Evolutionary conservation across 2,888 invertebrate species (phyloP).

Genomic region (Exocentrus adspersus): DNA sequence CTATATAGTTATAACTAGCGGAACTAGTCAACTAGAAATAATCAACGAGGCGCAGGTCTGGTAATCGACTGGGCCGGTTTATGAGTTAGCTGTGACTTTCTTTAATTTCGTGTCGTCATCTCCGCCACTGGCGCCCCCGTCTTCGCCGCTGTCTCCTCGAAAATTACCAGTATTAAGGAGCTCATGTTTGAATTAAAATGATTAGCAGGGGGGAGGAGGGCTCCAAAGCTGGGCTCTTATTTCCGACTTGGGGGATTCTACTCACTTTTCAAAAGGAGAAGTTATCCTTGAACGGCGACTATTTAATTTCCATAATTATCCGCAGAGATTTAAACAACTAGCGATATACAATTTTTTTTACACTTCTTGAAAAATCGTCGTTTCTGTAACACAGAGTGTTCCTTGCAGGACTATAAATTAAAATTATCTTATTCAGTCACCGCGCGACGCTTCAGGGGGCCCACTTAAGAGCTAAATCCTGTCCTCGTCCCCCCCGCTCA

Average conservation of each 20-base stretch:
- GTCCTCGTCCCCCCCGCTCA: conserved; percentile 38
- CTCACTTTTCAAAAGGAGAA: conserved; percentile 28
- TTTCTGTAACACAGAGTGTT: too few species aligned
- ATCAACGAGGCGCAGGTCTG: too few species aligned
- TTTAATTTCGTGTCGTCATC: background rate
- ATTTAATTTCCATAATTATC: conserved; percentile 26
- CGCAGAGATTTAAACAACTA: too few species aligned
- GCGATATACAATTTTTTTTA: too few species aligned
- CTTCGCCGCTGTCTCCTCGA: conserved; percentile 38
- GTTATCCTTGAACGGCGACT: conserved; percentile 30
- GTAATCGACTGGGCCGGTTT: too few species aligned
- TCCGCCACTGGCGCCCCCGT: background rate
- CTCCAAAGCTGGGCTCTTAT: conserved; percentile 12
- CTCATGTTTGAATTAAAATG: conserved; percentile 52
- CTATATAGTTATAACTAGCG: too few species aligned
- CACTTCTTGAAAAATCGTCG: too few species aligned
- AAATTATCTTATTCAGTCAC: too few species aligned
- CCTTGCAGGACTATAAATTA: too few species aligned
- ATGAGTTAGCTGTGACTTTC: too few species aligned
- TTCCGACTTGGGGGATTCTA: conserved; percentile 19
- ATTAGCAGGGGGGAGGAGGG: conserved; percentile 40
- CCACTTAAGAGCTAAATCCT: conserved; percentile 34
- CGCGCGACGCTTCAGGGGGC: too few species aligned
- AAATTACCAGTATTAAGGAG: conserved; percentile 52
- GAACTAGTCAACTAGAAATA: too few species aligned